A percentile compares a stretch with the other conserved stretches of the same genome.
Conservation (phyloP, 2,888 invertebrate species). For the Phalera bucephala region DNA sequence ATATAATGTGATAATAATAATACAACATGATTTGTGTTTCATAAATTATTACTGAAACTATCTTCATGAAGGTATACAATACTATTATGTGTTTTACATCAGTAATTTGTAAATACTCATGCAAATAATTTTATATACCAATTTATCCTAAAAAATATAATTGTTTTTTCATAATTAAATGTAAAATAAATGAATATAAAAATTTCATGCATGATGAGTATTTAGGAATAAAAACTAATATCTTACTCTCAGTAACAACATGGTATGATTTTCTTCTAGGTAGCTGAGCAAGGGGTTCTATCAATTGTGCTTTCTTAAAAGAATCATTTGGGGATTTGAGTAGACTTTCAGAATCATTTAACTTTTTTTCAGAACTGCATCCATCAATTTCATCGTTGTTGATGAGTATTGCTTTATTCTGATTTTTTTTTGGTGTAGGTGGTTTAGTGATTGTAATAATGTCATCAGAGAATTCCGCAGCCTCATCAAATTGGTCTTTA, state of each 20-base stretch:
- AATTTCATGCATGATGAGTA: no score
- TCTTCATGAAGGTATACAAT: no score
- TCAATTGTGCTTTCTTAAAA: conserved; percentile 52
- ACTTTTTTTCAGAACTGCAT: conserved; percentile 12
- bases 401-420: conserved; percentile 5
- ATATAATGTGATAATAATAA: no score
- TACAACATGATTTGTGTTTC: no score
- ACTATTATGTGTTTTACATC: no score
- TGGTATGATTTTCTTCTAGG: conserved; percentile 36
- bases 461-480: conserved; percentile 30
- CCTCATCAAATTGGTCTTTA: conserved; percentile 8
- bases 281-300: conserved; percentile 46
- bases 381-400: conserved; percentile 45
- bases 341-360: conserved; percentile 18
- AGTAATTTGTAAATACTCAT: no score
- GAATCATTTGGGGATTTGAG: conserved; percentile 19
- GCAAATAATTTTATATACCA: no score
- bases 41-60: no score
- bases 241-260: conserved; percentile 42
- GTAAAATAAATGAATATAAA: background rate
- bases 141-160: no score
- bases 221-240: no score
- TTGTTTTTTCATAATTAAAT: background rate
- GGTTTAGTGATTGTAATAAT: conserved; percentile 24
- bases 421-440: conserved; percentile 7